A percentile compares a stretch with the other conserved stretches of the same genome.
Conservation (phyloP, 2,797 vertebrate species). For the Sciaenops ocellatus region DNA sequence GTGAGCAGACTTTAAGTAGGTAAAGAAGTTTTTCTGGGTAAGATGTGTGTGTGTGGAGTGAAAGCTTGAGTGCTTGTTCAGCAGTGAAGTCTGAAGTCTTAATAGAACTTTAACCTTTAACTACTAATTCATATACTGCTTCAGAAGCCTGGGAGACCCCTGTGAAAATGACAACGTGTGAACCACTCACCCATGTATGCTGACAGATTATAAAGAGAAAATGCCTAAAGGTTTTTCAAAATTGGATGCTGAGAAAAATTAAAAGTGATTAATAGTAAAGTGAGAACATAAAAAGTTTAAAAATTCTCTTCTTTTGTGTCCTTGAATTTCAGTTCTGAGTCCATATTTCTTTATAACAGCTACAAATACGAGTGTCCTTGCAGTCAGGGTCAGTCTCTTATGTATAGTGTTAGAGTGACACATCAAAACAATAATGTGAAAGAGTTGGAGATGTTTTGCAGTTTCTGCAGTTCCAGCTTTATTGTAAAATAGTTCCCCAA, state of each 20-base stretch:
- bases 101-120: background rate
- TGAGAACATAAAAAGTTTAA: background rate
- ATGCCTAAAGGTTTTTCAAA: background rate
- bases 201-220: background rate
- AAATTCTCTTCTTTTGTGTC: background rate
- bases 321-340: constrained; percentile 16
- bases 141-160: background rate
- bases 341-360: constrained; percentile 6
- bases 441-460: background rate
- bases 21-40: background rate
- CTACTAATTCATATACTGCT: background rate
- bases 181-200: background rate
- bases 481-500: background rate
- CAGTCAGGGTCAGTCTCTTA: constrained; percentile 12
- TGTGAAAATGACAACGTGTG: background rate
- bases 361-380: constrained; percentile 27
- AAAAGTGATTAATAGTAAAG: background rate
- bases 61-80: constrained; percentile 1
- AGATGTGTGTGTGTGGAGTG: background rate
- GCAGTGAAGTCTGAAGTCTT: background rate
- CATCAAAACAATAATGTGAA: constrained; percentile 2
- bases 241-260: background rate
- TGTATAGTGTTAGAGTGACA: constrained; percentile 13
- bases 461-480: background rate
- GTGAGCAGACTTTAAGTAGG: constrained; percentile 37